phyloP scores from a whole-genome alignment of 2,113 vertebrate species.

The Pyrgilauda ruficollis region DNA sequence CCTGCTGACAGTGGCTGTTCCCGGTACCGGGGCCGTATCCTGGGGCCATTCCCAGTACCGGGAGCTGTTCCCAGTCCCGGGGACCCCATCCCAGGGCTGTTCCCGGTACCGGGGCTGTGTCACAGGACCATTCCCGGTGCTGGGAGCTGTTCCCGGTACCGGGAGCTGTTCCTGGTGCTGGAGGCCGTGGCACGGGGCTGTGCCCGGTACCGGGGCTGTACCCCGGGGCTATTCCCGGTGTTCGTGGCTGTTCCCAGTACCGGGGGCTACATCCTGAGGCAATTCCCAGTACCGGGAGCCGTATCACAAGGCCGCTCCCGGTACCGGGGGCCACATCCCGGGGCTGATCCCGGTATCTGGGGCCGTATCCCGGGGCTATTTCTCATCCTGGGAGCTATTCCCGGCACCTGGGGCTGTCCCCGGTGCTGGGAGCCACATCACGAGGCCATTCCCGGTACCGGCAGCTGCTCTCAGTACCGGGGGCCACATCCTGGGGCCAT shows the following conservation, averaged over 20 bases:
- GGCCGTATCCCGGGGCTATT: background rate
- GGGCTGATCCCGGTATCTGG: background rate
- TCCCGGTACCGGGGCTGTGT: background rate
- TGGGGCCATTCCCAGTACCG: background rate
- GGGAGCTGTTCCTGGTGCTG: background rate
- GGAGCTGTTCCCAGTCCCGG: background rate
- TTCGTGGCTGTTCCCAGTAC: background rate
- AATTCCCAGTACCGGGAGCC: background rate
- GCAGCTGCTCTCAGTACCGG: background rate
- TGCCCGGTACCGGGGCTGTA: background rate
- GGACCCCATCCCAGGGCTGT: background rate
- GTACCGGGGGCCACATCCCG: no score
- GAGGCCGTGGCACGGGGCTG: background rate
- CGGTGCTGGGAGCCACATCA: fast-evolving
- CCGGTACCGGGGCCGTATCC: background rate
- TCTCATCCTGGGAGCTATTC: no score
- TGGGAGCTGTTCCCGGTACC: background rate
- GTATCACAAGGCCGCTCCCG: background rate
- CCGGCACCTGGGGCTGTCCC: background rate
- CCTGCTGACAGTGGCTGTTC: background rate
- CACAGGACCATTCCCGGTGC: background rate
- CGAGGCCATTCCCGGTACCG: background rate
- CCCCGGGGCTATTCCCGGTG: background rate
- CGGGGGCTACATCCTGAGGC: background rate
- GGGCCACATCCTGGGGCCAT: background rate